Conservation (phyloP, 2,113 vertebrate genomes). For the Osmerus mordax region DNA sequence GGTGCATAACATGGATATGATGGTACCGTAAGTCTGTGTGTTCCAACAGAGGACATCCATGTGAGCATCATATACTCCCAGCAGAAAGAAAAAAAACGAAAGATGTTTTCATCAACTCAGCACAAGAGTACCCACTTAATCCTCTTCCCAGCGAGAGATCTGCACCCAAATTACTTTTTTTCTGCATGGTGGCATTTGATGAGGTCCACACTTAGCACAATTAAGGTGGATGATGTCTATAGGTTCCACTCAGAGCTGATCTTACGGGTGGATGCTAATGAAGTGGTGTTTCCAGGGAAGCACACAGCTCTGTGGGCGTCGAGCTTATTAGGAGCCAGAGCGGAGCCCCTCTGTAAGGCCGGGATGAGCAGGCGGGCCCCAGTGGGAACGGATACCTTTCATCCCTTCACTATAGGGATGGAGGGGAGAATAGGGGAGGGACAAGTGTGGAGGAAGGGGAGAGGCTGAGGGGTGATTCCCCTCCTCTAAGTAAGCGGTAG, state of each 20-base stretch:
- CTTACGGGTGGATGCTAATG: neutral
- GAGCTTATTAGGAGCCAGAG: constrained; percentile 3
- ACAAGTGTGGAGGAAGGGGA: neutral
- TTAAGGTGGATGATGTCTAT: neutral
- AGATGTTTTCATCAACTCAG: neutral
- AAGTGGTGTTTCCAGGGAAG: neutral
- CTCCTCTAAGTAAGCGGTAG: constrained; percentile 10
- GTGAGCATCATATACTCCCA: too few relatives aligned
- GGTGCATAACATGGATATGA: too few relatives aligned
- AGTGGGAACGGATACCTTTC: neutral
- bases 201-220: neutral
- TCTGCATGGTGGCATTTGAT: neutral
- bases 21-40: neutral
- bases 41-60: neutral
- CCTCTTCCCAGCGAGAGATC: neutral
- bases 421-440: neutral
- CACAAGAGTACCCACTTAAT: neutral
- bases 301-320: neutral
- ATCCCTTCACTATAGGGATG: neutral
- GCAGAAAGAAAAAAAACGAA: neutral
- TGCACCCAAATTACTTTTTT: neutral
- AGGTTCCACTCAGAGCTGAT: neutral
- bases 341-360: neutral
- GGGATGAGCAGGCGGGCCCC: neutral
- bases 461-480: neutral